Evolutionary conservation across 2,888 invertebrate genomes (phyloP).

Genomic region (Cantharis rufa): DNA sequence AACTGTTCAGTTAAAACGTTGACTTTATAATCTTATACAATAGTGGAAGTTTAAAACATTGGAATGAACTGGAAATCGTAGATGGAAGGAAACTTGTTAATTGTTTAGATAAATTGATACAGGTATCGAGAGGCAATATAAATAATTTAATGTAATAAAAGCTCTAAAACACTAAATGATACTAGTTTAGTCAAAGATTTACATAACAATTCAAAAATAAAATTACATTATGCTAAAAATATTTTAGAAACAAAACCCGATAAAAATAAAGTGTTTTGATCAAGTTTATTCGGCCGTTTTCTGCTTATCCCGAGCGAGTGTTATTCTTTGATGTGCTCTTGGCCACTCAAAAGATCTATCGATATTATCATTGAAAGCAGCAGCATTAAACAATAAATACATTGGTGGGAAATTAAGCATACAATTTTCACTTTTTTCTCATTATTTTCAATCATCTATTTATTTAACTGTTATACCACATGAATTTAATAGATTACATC

Average conservation of each 20-base stretch:
- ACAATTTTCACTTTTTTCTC: background rate
- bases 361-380: conserved; percentile 5
- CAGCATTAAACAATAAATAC: conserved; percentile 1
- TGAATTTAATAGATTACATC: background rate
- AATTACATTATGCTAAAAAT: conserved; percentile 16
- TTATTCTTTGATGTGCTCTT: conserved; percentile 24
- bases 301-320: conserved; percentile 20
- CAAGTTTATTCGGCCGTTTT: conserved; percentile 28
- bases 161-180: background rate
- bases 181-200: background rate
- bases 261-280: conserved; percentile 33
- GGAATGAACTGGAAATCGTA: too few species aligned
- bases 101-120: background rate
- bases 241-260: conserved; percentile 13
- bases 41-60: too few species aligned
- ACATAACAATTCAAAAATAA: background rate
- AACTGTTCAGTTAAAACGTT: background rate
- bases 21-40: background rate
- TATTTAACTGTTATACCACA: background rate
- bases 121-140: background rate
- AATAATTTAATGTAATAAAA: background rate
- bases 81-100: background rate
- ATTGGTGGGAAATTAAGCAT: background rate
- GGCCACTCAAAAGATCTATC: conserved; percentile 3
- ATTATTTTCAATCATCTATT: background rate